Conservation (phyloP, 2,113 vertebrate genomes). For the Heteronetta atricapilla region DNA sequence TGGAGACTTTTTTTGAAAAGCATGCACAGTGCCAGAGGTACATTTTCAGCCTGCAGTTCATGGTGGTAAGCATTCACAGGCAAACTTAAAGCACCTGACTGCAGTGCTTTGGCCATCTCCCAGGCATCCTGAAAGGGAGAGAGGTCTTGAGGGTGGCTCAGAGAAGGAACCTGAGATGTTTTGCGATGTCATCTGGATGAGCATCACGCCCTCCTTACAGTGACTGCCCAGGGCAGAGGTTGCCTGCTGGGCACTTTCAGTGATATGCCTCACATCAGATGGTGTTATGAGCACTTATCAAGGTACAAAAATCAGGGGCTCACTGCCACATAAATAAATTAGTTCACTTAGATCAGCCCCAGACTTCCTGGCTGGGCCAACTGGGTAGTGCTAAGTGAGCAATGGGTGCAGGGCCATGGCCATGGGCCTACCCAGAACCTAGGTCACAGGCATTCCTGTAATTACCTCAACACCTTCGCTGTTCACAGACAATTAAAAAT, state of each 20-base stretch:
- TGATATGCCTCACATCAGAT: background rate
- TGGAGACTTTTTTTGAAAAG: background rate
- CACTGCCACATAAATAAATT: background rate
- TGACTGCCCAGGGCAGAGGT: background rate
- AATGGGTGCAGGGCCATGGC: accelerated
- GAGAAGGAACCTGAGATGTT: background rate
- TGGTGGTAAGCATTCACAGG: background rate
- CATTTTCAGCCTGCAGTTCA: background rate
- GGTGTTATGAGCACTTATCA: background rate
- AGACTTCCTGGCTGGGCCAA: background rate
- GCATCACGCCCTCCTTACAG: too few relatives aligned
- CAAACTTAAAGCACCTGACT: background rate
- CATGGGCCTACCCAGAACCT: background rate
- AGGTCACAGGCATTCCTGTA: background rate
- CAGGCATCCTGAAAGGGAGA: background rate
- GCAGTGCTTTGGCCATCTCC: background rate
- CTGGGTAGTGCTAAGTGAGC: background rate
- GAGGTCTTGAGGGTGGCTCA: too few relatives aligned
- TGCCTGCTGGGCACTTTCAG: background rate
- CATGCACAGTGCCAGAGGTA: too few relatives aligned
- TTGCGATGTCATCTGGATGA: background rate
- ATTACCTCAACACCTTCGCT: background rate
- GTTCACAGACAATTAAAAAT: background rate
- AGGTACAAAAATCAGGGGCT: background rate
- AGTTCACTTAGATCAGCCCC: background rate